These are phyloP conservation scores for Mus pahari DNA, from an alignment of 2,113 vertebrate genomes.

Conservation along the genomic window DNA sequence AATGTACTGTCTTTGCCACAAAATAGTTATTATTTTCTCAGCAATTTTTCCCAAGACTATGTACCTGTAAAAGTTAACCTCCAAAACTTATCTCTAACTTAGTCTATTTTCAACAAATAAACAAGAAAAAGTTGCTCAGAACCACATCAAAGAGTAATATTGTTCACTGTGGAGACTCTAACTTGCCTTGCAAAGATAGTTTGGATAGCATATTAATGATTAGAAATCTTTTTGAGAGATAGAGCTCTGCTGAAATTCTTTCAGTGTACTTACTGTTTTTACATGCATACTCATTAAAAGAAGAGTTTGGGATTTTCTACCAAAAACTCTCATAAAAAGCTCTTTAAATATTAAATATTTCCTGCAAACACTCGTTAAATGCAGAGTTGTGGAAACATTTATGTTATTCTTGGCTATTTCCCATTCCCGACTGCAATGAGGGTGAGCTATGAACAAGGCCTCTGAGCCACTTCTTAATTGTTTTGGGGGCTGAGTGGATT, in stretches of 20 bases:
- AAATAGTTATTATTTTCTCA: neutral
- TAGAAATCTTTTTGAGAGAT: neutral
- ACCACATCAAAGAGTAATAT: neutral
- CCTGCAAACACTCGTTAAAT: conserved; percentile 45
- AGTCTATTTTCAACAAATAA: neutral
- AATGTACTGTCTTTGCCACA: neutral
- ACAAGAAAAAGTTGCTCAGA: neutral
- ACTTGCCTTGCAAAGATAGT: neutral
- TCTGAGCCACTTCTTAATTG: conserved; percentile 51
- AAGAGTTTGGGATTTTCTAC: conserved; percentile 28
- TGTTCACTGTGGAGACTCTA: neutral
- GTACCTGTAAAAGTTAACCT: neutral
- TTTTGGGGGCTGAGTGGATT: neutral
- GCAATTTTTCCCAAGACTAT: neutral
- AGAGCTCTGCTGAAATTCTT: neutral
- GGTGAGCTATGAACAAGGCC: conserved; percentile 30
- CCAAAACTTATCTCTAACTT: neutral
- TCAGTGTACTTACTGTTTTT: neutral
- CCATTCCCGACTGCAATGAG: neutral
- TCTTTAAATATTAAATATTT: conserved; percentile 68
- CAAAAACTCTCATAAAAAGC: conserved; percentile 46
- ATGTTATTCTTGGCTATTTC: conserved; percentile 35
- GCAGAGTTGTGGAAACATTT: neutral
- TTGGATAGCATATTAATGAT: neutral
- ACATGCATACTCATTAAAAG: neutral